A percentile compares a stretch with the other conserved stretches of the same genome.
phyloP scores from a whole-genome alignment of 2,888 invertebrate species.

The Sisyra terminalis region DNA sequence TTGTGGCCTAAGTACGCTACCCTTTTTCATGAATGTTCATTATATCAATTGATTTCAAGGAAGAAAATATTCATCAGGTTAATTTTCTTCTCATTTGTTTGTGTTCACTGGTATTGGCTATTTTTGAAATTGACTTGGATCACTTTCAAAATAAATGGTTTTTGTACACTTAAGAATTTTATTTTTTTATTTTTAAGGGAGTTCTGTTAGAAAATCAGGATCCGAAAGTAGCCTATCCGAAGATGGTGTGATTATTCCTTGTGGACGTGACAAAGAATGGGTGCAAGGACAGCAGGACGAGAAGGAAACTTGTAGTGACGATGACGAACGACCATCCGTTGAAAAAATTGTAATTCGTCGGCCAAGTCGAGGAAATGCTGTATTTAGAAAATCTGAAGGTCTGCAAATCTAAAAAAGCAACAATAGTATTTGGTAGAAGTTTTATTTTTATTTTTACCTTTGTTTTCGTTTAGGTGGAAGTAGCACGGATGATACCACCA shows the following conservation, averaged over 20 bases:
- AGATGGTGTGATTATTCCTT: conserved; percentile 32
- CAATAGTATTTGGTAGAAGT: too few relatives aligned
- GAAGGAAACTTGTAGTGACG: conserved; percentile 54
- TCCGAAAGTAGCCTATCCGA: conserved; percentile 80
- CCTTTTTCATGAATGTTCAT: too few relatives aligned
- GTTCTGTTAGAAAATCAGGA: conserved; percentile 58
- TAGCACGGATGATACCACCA: conserved; percentile 28
- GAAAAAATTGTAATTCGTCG: conserved; percentile 40
- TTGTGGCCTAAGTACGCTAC: too few relatives aligned
- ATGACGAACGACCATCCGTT: conserved; percentile 31
- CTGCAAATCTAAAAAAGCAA: too few relatives aligned
- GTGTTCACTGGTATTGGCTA: too few relatives aligned
- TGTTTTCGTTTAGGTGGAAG: conserved; percentile 28
- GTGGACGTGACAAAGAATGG: conserved; percentile 49
- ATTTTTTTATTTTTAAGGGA: conserved; percentile 14
- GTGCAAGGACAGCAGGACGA: conserved; percentile 50
- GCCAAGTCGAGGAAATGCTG: conserved; percentile 46
- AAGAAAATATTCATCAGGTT: too few relatives aligned
- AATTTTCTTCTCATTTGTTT: too few relatives aligned
- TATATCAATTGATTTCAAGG: too few relatives aligned
- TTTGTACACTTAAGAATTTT: background rate
- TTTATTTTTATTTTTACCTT: background rate
- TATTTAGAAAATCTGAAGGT: conserved; percentile 51
- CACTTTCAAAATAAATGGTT: too few relatives aligned
- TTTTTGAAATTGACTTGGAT: background rate